phyloP scores from a whole-genome alignment of 2,797 vertebrate species.

The Apogon hyalosoma region DNA sequence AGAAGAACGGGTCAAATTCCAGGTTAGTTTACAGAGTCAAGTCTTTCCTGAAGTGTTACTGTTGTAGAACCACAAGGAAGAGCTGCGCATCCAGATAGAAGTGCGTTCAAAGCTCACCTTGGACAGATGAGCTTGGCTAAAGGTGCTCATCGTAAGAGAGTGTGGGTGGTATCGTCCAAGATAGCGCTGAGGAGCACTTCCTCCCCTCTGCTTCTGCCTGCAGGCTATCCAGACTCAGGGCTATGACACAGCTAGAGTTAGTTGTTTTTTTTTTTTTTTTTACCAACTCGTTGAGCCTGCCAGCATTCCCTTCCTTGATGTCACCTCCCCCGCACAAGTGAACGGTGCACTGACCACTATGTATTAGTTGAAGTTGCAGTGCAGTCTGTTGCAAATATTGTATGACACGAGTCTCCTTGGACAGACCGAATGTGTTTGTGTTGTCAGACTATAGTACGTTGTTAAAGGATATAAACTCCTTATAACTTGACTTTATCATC shows the following conservation, averaged over 20 bases:
- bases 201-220: constrained; percentile 46
- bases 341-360: constrained; percentile 39
- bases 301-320: constrained; percentile 50
- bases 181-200: constrained; percentile 52
- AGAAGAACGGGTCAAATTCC: neutral
- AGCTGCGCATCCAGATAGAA: constrained; percentile 24
- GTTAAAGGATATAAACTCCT: constrained; percentile 29
- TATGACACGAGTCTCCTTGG: constrained; percentile 42
- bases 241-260: constrained; percentile 51
- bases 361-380: constrained; percentile 39
- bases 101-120: constrained; percentile 44
- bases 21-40: constrained; percentile 2
- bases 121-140: constrained; percentile 54
- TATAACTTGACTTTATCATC: constrained; percentile 11
- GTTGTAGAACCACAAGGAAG: constrained; percentile 23
- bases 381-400: constrained; percentile 45
- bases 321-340: constrained; percentile 51
- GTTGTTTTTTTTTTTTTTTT: constrained; percentile 10
- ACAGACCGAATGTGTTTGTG: constrained; percentile 30
- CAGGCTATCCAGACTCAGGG: constrained; percentile 51
- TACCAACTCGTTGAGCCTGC: constrained; percentile 56
- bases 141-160: constrained; percentile 51
- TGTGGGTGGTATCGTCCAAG: constrained; percentile 64
- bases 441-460: constrained; percentile 28
- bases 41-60: constrained; percentile 7